Evolutionary conservation across 2,888 invertebrate species (phyloP).

Genomic region (Pachymerium ferrugineum): DNA sequence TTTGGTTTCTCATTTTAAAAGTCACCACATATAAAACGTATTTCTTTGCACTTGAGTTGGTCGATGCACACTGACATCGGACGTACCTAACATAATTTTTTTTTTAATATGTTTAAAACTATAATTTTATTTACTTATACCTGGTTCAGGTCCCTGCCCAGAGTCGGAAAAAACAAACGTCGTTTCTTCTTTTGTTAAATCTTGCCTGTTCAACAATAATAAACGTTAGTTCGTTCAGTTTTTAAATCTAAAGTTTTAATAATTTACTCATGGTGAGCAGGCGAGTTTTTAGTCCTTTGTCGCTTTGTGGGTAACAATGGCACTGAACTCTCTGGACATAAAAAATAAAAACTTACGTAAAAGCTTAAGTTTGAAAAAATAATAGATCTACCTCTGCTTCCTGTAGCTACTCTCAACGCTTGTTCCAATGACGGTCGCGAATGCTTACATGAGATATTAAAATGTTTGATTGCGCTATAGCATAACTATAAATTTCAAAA

Average conservation of each 20-base stretch:
- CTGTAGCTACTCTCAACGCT: neutral
- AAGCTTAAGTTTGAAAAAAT: too few species aligned
- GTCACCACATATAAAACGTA: neutral
- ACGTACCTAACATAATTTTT: neutral
- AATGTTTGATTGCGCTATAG: neutral
- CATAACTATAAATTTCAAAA: neutral
- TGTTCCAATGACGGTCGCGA: neutral
- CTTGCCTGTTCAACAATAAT: neutral
- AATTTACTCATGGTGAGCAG: too few species aligned
- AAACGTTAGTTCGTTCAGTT: neutral
- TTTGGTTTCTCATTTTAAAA: neutral
- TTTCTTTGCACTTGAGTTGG: neutral
- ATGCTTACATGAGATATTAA: neutral
- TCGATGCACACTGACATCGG: neutral
- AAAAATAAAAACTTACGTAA: neutral
- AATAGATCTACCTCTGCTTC: constrained; percentile 25
- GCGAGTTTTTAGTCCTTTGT: too few species aligned
- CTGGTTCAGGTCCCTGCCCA: neutral
- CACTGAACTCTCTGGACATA: neutral
- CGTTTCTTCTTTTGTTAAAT: neutral
- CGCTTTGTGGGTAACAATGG: neutral
- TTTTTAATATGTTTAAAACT: too few species aligned
- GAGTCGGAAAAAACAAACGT: constrained; percentile 13
- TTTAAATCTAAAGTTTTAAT: too few species aligned
- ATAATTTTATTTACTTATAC: neutral